Evolutionary conservation across 2,888 invertebrate genomes (phyloP).

Genomic region (Cephus pulcher): DNA sequence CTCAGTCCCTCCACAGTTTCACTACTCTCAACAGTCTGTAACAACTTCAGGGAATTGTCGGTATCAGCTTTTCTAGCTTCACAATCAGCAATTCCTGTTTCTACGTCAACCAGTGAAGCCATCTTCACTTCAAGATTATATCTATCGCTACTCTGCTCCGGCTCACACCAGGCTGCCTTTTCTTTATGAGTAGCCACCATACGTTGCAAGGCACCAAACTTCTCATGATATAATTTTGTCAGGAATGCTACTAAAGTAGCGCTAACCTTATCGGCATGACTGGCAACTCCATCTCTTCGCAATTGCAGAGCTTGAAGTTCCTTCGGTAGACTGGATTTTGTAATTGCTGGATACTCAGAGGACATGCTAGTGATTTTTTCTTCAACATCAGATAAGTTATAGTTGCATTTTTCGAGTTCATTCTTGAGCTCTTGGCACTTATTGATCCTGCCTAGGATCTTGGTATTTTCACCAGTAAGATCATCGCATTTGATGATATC

Average conservation of each 20-base stretch:
- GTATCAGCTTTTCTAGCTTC: conserved; percentile 75
- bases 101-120: conserved; percentile 81
- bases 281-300: conserved; percentile 81
- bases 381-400: conserved; percentile 77
- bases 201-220: conserved; percentile 83
- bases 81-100: conserved; percentile 79
- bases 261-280: conserved; percentile 83
- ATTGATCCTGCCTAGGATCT: conserved; percentile 83
- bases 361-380: conserved; percentile 79
- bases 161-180: conserved; percentile 91
- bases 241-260: conserved; percentile 82
- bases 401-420: conserved; percentile 77
- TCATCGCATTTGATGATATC: conserved; percentile 91
- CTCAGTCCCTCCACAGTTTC: conserved; percentile 77
- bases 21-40: conserved; percentile 80
- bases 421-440: conserved; percentile 79
- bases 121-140: conserved; percentile 94
- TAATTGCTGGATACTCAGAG: conserved; percentile 80
- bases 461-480: conserved; percentile 86
- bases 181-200: conserved; percentile 85
- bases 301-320: conserved; percentile 87
- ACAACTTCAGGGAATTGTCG: conserved; percentile 77
- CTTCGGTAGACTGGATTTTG: conserved; percentile 81
- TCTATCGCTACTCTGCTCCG: conserved; percentile 88
- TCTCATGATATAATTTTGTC: conserved; percentile 89